Evolutionary conservation across 2,113 vertebrate species (phyloP).

Genomic region (Phycodurus eques): DNA sequence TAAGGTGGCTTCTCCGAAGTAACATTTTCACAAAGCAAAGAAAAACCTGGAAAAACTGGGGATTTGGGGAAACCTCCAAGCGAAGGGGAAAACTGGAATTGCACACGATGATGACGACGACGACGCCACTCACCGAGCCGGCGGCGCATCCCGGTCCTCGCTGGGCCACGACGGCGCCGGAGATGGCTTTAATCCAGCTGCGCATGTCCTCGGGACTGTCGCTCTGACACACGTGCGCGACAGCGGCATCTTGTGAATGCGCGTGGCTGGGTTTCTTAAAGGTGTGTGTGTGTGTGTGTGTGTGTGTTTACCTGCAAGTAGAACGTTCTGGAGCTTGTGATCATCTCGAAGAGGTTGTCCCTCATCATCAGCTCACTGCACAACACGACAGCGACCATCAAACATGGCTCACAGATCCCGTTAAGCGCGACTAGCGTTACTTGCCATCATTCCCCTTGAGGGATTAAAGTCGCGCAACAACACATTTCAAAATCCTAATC

Average conservation of each 20-base stretch:
- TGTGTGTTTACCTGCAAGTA: slow-evolving; percentile 85
- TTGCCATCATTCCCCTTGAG: too few relatives aligned
- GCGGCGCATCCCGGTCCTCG: slow-evolving; percentile 87
- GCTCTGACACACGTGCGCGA: slow-evolving; percentile 66
- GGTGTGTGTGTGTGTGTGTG: too few relatives aligned
- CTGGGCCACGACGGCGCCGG: slow-evolving; percentile 93
- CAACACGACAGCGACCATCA: background rate
- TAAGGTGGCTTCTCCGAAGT: too few relatives aligned
- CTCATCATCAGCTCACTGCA: slow-evolving; percentile 94
- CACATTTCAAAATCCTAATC: too few relatives aligned
- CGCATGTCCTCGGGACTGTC: slow-evolving; percentile 98
- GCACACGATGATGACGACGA: background rate
- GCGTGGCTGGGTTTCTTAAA: background rate
- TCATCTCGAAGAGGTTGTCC: slow-evolving; percentile 97
- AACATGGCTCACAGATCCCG: too few relatives aligned
- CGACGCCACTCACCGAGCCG: slow-evolving; percentile 79
- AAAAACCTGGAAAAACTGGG: background rate
- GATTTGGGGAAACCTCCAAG: too few relatives aligned
- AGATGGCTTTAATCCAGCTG: slow-evolving; percentile 95
- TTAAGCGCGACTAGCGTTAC: too few relatives aligned
- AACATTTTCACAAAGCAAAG: too few relatives aligned
- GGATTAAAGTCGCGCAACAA: too few relatives aligned
- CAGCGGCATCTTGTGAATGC: too few relatives aligned
- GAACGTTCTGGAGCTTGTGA: slow-evolving; percentile 92
- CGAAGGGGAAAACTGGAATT: background rate